Conservation (phyloP, 2,797 vertebrate species). For the Danio jaintianensis region DNA sequence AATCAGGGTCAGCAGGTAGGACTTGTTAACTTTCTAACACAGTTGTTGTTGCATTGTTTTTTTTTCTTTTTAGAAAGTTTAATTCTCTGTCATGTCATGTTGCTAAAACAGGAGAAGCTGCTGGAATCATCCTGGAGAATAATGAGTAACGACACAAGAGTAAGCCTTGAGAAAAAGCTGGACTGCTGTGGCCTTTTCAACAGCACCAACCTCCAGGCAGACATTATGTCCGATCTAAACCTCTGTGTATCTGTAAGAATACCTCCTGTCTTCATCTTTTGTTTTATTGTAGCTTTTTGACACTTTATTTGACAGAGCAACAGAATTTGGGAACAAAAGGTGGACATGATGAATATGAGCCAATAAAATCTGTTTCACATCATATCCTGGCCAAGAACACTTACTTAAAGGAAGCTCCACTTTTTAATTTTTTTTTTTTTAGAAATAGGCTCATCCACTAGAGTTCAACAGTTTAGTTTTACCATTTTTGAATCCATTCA, state of each 20-base stretch:
- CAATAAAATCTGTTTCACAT: neutral
- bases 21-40: neutral
- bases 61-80: neutral
- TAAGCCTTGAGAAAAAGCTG: slow-evolving; percentile 81
- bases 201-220: slow-evolving; percentile 39
- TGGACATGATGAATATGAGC: neutral
- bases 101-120: slow-evolving; percentile 77
- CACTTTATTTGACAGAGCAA: neutral
- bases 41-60: neutral
- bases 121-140: slow-evolving; percentile 83
- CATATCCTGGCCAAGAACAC: too few species aligned
- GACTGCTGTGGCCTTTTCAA: slow-evolving; percentile 91
- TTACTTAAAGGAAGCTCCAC: too few species aligned
- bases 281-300: neutral
- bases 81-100: neutral
- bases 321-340: neutral
- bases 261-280: neutral
- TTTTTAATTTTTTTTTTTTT: too few species aligned
- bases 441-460: too few species aligned
- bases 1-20: slow-evolving; percentile 87
- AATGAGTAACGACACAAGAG: slow-evolving; percentile 77
- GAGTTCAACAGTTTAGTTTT: too few species aligned
- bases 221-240: slow-evolving; percentile 69
- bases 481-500: too few species aligned
- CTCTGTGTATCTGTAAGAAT: slow-evolving; percentile 80